Evolutionary conservation across 2,113 vertebrate species (phyloP).

Genomic region (Nyctibius bracteatus): DNA sequence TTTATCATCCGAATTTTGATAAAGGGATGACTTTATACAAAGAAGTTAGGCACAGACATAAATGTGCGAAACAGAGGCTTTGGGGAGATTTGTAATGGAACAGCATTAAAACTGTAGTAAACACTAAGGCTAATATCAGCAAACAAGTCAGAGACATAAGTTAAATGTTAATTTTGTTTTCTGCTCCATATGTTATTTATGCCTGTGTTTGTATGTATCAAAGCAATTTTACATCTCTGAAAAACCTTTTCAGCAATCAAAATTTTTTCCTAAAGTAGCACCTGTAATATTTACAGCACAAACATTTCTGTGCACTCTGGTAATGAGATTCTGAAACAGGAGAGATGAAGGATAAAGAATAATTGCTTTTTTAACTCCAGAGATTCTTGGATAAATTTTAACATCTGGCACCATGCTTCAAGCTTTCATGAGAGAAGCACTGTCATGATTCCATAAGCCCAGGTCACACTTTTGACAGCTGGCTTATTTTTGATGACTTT

Average conservation of each 20-base stretch:
- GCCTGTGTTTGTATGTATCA: background rate
- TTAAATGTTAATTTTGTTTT: background rate
- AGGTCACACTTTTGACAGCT: background rate
- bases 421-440: background rate
- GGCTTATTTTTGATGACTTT: background rate
- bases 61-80: background rate
- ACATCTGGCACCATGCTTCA: background rate
- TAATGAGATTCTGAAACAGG: conserved; percentile 32
- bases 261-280: background rate
- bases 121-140: background rate
- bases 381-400: conserved; percentile 23
- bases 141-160: background rate
- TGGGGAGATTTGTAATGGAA: background rate
- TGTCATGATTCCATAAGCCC: background rate
- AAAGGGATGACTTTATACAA: background rate
- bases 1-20: background rate
- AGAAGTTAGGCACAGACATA: background rate
- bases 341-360: conserved; percentile 3
- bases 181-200: background rate
- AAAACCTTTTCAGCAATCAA: background rate
- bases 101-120: background rate
- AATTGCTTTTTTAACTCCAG: conserved; percentile 33
- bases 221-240: background rate
- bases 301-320: background rate
- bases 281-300: conserved; percentile 10